phyloP scores from a whole-genome alignment of 1,140 invertebrate species.

The Trichonephila clavata region DNA sequence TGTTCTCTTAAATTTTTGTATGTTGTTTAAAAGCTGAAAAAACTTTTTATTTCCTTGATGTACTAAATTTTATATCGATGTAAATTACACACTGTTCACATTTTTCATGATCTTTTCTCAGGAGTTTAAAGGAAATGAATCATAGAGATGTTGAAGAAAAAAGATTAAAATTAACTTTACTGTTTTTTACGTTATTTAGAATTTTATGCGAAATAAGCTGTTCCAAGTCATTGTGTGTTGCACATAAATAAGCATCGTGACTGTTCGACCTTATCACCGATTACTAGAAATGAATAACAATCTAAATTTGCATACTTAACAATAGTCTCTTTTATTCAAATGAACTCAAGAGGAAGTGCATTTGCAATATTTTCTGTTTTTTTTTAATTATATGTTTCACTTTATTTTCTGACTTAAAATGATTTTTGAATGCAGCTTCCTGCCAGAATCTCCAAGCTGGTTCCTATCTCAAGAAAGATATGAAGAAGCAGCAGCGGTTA shows the following conservation, averaged over 20 bases:
- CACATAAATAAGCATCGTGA: background rate
- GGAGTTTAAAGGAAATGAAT: too few relatives aligned
- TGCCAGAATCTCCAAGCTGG: constrained; percentile 83
- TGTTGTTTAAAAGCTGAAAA: too few relatives aligned
- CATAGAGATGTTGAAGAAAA: too few relatives aligned
- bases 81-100: too few relatives aligned
- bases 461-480: constrained; percentile 80
- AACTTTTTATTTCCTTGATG: too few relatives aligned
- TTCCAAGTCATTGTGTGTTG: too few relatives aligned
- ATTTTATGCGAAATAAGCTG: too few relatives aligned
- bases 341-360: background rate
- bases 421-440: constrained; percentile 77
- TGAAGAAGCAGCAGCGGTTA: constrained; percentile 80
- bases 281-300: too few relatives aligned
- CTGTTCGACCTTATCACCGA: background rate
- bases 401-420: background rate
- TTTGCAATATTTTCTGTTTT: background rate
- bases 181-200: background rate
- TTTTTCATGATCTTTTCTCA: too few relatives aligned
- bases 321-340: background rate
- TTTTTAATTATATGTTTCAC: background rate
- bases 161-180: background rate
- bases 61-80: too few relatives aligned
- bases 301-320: background rate
- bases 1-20: too few relatives aligned